Base-by-base conservation (phyloP, 2,888 invertebrate genomes). In the Cerastis rubricosa region DNA sequence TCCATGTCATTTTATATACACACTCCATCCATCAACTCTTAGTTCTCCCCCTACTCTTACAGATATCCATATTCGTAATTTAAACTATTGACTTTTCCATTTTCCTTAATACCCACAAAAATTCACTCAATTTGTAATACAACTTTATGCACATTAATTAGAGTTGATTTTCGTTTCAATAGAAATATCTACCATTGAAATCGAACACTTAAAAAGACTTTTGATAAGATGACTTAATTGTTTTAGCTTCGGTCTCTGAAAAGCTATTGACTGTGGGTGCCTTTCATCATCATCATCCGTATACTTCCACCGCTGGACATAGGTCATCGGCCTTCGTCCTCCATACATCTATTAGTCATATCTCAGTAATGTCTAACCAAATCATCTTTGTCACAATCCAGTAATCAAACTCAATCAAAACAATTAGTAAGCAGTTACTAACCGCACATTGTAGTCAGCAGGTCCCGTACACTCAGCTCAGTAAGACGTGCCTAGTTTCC, bases 401-500 rank as follows among this genome's bases (percentile, higher is more conserved):
- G 29, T 65, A 22, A n/a, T 4, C 29, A 40, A 47, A 17, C 54
- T 4, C 8, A 9, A 65, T 66, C 19, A n/a, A 40, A 49, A n/a
- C 47, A 59, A 66, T 57, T 29, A 17, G 29, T 14, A 49, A 43
- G 40, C 43, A 69, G 43, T n/a, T 19, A 7, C 12, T 19, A n/a
- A 9, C 19, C n/a, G 22, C 51, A 43, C 29, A 7, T 2, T 1
- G 22, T 14, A 17, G 47, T 22, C 14, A 7, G 54, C 35, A 51
- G 64, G 73, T 70, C 47, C 19, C 12, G 3, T 61, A 35, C 65
- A 64, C 45, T 64, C 17, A n/a, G 67, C 63, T 54, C 65, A 66
- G 61, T 43, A 65, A 11, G 68, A 71, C 72, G 64, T 67, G 51
- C 25, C 65, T 72, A 59, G 69, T 59, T 71, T 76, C 59, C 61